Percentiles rank a stretch among this genome's conserved stretches.
phyloP scores from a whole-genome alignment of 2,888 invertebrate genomes.

The Latrodectus hesperus region DNA sequence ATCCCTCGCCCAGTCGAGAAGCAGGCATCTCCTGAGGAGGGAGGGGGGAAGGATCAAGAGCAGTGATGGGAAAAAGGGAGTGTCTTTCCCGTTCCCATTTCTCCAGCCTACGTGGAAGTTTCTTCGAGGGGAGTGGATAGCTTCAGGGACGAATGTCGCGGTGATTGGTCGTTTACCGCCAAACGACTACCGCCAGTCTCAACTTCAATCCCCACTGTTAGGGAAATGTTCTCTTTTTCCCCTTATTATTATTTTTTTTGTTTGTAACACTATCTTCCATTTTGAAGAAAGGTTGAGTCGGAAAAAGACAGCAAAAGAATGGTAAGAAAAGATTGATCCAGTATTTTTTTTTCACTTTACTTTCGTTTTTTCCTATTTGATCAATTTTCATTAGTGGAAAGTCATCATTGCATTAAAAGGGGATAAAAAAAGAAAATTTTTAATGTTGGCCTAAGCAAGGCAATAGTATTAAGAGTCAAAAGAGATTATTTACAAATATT shows the following conservation, averaged over 20 bases:
- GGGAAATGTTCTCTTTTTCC: neutral
- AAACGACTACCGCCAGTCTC: constrained; percentile 44
- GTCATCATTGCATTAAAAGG: no score
- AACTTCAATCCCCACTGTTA: constrained; percentile 26
- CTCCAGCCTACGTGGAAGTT: constrained; percentile 14
- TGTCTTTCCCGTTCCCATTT: constrained; percentile 39
- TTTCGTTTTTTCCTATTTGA: no score
- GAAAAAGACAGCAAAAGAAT: neutral
- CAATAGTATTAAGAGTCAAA: no score
- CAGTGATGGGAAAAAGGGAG: constrained; percentile 28
- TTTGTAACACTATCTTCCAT: neutral
- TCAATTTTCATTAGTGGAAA: no score
- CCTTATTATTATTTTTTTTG: neutral
- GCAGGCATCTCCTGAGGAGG: constrained; percentile 3
- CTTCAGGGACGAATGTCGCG: constrained; percentile 58
- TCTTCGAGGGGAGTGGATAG: constrained; percentile 13
- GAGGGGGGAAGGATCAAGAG: constrained; percentile 15
- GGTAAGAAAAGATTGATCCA: neutral
- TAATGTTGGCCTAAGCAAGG: no score
- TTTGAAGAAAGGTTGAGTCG: neutral
- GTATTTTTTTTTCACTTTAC: no score
- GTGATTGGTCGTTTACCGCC: constrained; percentile 66
- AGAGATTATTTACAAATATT: no score
- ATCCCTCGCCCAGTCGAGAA: constrained; percentile 18
- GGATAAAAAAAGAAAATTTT: no score